These are phyloP conservation scores for Sycophila texana DNA, from an alignment of 2,888 invertebrate genomes.

Conservation along the genomic window DNA sequence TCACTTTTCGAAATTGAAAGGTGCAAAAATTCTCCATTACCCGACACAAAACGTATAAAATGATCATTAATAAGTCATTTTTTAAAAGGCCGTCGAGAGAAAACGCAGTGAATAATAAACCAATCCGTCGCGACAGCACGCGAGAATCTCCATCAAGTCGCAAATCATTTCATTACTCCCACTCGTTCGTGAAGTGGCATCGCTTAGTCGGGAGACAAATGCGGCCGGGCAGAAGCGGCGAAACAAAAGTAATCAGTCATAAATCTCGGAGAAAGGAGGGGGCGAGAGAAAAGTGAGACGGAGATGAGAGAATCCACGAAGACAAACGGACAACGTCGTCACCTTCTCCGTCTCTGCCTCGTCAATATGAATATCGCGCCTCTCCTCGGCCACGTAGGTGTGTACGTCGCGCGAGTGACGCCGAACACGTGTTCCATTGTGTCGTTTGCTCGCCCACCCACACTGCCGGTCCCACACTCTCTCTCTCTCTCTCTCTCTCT, in stretches of 20 bases:
- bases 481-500: slow-evolving; percentile 4
- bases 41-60: too few species aligned
- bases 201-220: slow-evolving; percentile 44
- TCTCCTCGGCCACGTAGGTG: background rate
- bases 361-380: slow-evolving; percentile 32
- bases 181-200: background rate
- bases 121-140: background rate
- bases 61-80: too few species aligned
- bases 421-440: slow-evolving; percentile 70
- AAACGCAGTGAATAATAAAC: background rate
- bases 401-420: slow-evolving; percentile 58
- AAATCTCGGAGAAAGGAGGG: slow-evolving; percentile 34
- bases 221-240: slow-evolving; percentile 12
- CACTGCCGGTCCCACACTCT: background rate
- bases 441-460: slow-evolving; percentile 45
- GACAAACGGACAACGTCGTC: slow-evolving; percentile 41
- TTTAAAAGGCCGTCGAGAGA: too few species aligned
- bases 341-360: slow-evolving; percentile 5
- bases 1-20: too few species aligned
- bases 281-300: background rate
- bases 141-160: background rate
- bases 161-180: slow-evolving; percentile 22
- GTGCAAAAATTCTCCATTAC: too few species aligned
- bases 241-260: slow-evolving; percentile 54
- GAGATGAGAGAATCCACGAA: background rate